phyloP scores from a whole-genome alignment of 2,797 vertebrate species.

The Hemitrygon akajei region DNA sequence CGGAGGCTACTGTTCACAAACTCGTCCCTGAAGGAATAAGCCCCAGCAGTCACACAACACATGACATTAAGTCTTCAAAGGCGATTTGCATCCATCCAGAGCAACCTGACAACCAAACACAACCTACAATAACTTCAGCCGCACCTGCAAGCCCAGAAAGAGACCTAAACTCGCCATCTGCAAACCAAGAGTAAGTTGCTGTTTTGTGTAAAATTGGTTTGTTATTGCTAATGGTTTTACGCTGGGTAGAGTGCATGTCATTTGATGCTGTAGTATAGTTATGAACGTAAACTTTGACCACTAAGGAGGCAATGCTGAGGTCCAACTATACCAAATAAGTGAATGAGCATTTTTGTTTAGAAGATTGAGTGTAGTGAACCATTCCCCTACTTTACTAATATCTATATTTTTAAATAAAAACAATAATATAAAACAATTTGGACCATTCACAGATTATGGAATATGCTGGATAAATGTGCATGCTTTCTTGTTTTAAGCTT shows the following conservation, averaged over 20 bases:
- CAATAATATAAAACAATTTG: not conserved
- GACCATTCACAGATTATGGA: not conserved
- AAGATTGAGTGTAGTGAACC: not conserved
- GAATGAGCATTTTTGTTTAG: not conserved
- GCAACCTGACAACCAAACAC: not conserved
- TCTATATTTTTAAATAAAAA: not conserved
- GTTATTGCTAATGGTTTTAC: not conserved
- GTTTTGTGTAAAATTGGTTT: not conserved
- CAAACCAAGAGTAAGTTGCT: conserved; percentile 6
- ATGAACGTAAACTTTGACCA: not conserved
- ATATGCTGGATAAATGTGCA: not conserved
- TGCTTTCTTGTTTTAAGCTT: not conserved
- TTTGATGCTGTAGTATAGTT: not conserved
- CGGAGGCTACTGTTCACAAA: conserved; percentile 37
- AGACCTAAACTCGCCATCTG: not conserved
- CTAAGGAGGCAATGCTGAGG: not conserved
- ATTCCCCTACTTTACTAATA: not conserved
- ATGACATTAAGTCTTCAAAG: not conserved
- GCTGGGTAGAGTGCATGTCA: not conserved
- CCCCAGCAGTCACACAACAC: conserved; percentile 3
- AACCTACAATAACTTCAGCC: not conserved
- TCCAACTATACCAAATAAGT: conserved; percentile 9
- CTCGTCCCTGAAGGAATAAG: conserved; percentile 40
- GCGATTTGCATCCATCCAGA: not conserved
- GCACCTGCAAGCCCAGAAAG: not conserved